These are phyloP conservation scores for Atta cephalotes DNA, from an alignment of 1,140 invertebrate genomes.

Conservation along the genomic window DNA sequence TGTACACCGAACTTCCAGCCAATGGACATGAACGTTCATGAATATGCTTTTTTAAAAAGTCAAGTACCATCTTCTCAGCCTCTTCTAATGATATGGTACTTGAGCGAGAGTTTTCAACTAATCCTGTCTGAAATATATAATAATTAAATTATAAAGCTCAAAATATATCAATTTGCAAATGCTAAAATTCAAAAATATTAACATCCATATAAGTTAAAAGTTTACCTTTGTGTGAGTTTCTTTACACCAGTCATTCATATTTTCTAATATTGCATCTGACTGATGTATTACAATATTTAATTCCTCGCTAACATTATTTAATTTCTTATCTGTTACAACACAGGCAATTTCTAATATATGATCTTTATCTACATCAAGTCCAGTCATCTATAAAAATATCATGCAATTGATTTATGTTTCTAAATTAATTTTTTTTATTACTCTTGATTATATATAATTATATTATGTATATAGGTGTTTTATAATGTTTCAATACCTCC, in stretches of 20 bases:
- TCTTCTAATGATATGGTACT: slow-evolving; percentile 89
- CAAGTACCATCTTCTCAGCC: slow-evolving; percentile 91
- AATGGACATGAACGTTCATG: slow-evolving; percentile 89
- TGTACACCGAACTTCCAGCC: slow-evolving; percentile 96
- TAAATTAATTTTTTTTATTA: slow-evolving; percentile 14
- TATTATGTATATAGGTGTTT: background rate
- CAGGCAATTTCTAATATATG: slow-evolving; percentile 96
- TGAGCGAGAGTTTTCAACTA: slow-evolving; percentile 90
- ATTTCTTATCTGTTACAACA: slow-evolving; percentile 93
- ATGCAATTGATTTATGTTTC: slow-evolving; percentile 16
- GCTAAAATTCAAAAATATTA: background rate
- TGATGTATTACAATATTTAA: slow-evolving; percentile 94
- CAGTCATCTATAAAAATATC: slow-evolving; percentile 81
- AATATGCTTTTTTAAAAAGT: slow-evolving; percentile 91
- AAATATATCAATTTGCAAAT: background rate
- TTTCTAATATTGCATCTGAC: slow-evolving; percentile 89
- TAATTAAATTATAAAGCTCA: slow-evolving; percentile 38
- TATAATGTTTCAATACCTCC: slow-evolving; percentile 75
- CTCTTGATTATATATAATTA: background rate
- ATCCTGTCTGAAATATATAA: slow-evolving; percentile 89
- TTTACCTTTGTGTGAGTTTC: slow-evolving; percentile 91
- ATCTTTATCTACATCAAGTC: slow-evolving; percentile 91
- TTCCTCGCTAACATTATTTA: slow-evolving; percentile 93
- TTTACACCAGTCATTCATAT: slow-evolving; percentile 94
- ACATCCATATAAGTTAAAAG: background rate